These are phyloP conservation scores for Microtus richardsoni DNA, from an alignment of 2,113 vertebrate genomes.

Conservation along the genomic window DNA sequence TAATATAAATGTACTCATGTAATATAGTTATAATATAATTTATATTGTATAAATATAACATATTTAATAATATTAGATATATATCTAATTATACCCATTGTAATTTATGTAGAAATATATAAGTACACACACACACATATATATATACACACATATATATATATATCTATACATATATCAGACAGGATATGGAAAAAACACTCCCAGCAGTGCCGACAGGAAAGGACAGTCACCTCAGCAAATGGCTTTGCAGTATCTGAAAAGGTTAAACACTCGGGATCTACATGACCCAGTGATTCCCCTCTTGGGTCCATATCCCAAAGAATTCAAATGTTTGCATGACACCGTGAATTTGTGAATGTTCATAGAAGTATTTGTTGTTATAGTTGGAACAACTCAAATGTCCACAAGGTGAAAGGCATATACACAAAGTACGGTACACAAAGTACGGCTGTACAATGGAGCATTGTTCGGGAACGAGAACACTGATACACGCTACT, in stretches of 20 bases:
- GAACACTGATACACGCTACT: neutral
- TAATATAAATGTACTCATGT: neutral
- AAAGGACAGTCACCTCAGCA: neutral
- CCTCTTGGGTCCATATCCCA: neutral
- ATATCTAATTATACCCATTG: neutral
- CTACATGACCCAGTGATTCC: neutral
- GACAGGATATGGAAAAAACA: neutral
- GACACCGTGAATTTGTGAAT: neutral
- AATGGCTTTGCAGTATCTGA: neutral
- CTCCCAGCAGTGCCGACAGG: neutral
- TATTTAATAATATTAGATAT: neutral
- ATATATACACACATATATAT: neutral
- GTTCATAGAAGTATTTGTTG: neutral
- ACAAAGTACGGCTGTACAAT: neutral
- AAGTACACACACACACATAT: neutral
- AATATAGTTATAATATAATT: neutral
- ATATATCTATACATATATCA: neutral
- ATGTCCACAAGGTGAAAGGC: neutral
- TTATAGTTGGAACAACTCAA: neutral
- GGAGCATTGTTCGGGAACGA: neutral
- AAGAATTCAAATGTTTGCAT: neutral
- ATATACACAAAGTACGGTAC: neutral
- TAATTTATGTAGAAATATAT: neutral
- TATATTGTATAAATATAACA: neutral
- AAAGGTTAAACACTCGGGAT: neutral